Evolutionary conservation across 1,140 invertebrate species (phyloP).

Genomic region (Rhagoletis pomonella): DNA sequence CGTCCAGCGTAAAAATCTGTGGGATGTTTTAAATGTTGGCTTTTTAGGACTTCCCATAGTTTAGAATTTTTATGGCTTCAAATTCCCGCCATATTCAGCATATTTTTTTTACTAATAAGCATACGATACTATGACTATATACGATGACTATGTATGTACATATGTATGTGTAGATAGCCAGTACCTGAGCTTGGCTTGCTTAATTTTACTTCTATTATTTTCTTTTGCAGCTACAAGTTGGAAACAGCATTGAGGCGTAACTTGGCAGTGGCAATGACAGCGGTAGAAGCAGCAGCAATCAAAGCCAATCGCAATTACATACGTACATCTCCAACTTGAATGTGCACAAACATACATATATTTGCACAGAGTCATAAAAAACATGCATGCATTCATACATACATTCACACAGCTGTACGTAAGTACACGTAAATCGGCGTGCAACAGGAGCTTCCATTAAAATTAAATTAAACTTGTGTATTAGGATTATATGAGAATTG

Average conservation of each 20-base stretch:
- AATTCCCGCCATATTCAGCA: too few relatives aligned
- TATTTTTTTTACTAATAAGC: too few relatives aligned
- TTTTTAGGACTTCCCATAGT: too few relatives aligned
- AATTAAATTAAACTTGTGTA: slow-evolving; percentile 67
- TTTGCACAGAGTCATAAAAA: slow-evolving; percentile 41
- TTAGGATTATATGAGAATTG: slow-evolving; percentile 58
- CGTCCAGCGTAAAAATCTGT: too few relatives aligned
- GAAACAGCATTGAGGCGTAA: slow-evolving; percentile 79
- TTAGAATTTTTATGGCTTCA: too few relatives aligned
- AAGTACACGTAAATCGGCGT: slow-evolving; percentile 58
- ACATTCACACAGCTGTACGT: slow-evolving; percentile 40
- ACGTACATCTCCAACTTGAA: background rate
- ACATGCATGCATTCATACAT: slow-evolving; percentile 22
- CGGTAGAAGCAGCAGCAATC: slow-evolving; percentile 40
- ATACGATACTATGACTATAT: background rate
- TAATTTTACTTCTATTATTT: slow-evolving; percentile 18
- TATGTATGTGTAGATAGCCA: background rate
- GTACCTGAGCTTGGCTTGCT: background rate
- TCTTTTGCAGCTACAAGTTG: slow-evolving; percentile 79
- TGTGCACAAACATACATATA: slow-evolving; percentile 8
- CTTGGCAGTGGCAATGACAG: background rate
- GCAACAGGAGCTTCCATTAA: slow-evolving; percentile 74
- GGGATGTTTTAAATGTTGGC: too few relatives aligned
- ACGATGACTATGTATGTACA: background rate
- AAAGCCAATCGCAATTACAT: slow-evolving; percentile 1